Conservation (phyloP, 2,797 vertebrate genomes). For the Yasuhikotakia modesta region DNA sequence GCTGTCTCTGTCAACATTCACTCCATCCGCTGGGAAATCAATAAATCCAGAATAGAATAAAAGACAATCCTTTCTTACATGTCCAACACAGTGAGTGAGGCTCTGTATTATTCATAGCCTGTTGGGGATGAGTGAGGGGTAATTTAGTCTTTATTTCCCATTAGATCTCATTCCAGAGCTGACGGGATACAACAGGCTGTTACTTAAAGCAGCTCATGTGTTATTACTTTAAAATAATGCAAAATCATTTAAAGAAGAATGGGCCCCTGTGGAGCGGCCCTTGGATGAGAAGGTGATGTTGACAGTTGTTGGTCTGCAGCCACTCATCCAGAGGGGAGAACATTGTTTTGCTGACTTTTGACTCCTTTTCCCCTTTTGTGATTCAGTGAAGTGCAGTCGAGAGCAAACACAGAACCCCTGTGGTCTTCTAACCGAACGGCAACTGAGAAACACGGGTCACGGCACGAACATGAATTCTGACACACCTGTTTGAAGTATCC, state of each 20-base stretch:
- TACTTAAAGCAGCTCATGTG: constrained; percentile 38
- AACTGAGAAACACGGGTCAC: constrained; percentile 29
- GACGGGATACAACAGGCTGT: constrained; percentile 10
- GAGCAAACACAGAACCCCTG: constrained; percentile 38
- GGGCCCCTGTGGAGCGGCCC: constrained; percentile 27
- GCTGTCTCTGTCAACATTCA: constrained; percentile 42
- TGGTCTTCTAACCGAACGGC: constrained; percentile 16
- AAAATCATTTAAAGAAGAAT: constrained; percentile 31
- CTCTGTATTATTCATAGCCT: constrained; percentile 9
- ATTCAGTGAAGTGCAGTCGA: constrained; percentile 33
- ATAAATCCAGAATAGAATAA: constrained; percentile 39
- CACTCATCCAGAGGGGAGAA: constrained; percentile 34
- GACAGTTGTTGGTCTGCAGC: constrained; percentile 34
- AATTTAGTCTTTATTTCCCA: constrained; percentile 41
- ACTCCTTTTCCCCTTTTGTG: constrained; percentile 37
- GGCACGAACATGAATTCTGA: background rate
- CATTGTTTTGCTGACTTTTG: constrained; percentile 49
- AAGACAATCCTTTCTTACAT: constrained; percentile 44
- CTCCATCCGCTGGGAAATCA: constrained; percentile 21
- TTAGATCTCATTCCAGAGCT: constrained; percentile 44
- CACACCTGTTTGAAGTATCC: background rate
- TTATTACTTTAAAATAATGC: constrained; percentile 46
- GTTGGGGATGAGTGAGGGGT: constrained; percentile 26
- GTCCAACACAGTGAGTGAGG: constrained; percentile 38
- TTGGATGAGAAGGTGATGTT: constrained; percentile 42